Evolutionary conservation across 2,797 vertebrate genomes (phyloP), one percentile per base, ranked within the genome.

Genomic region (Carapus acus): DNA sequence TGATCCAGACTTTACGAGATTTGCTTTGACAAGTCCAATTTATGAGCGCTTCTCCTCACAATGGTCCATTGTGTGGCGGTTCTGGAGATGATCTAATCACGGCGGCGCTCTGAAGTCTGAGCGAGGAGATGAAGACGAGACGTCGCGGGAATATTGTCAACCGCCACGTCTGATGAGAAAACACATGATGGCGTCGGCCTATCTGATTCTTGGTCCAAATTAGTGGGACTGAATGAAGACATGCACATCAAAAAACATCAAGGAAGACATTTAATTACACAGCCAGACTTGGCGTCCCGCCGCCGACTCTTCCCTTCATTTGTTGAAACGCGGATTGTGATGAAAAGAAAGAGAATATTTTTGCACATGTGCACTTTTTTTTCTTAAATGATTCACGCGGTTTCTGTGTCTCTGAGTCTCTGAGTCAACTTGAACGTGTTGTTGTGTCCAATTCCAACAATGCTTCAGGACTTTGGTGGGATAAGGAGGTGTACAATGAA

Each of bases 121-220:
- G 54, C 42, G 73, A 83, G 57, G 72, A 69, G 78, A 76, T 74
- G 71, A 80, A 79, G 78, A 71, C 63, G 65, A 74, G 58, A 64
- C 62, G 78, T 61, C 72, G 71, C 48, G 58, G 71, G 62, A 77
- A 78, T 76, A 76, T 75, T 79, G 82, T 81, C 78, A 65, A 70
- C 72, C 75, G 51, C 78, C 81, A 79, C 67, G 69, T 80, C 79
- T 83, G 77, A 86, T 82, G 78, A 80, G 60, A 78, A 79, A 79
- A 78, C 78, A 73, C 73, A 66, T 80, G 81, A 82, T 50, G 77
- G 60, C 66, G 71, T 49, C 7, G 38, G 37, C 55, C 81, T 84
- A 87, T 87, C 84, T 37, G 81, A 87, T 83, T 71, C 53, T 36
- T 42, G 60, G 43, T 71, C 63, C 54, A 73, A 83, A 81, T 86